Percentiles rank a stretch among this genome's conserved stretches.
phyloP scores from a whole-genome alignment of 2,797 vertebrate genomes.

The Macroramphosus scolopax region DNA sequence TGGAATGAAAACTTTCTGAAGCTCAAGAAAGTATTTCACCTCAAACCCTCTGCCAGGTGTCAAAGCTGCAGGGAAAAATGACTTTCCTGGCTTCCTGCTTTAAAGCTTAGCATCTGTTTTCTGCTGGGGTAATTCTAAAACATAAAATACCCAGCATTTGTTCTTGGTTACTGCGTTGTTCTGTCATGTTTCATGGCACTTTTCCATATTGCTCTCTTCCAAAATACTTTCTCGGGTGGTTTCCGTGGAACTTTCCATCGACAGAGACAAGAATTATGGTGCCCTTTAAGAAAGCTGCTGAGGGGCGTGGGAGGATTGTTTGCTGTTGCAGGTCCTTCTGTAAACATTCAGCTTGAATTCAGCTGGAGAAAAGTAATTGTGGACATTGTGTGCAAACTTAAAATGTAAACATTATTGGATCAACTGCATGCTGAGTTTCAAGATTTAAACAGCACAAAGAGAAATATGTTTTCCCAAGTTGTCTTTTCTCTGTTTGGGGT shows the following conservation, averaged over 20 bases:
- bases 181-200: conserved; percentile 35
- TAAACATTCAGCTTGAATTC: conserved; percentile 50
- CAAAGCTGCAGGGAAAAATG: conserved; percentile 7
- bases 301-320: conserved; percentile 35
- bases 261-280: conserved; percentile 41
- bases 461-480: conserved; percentile 2
- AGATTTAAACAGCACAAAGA: conserved; percentile 1
- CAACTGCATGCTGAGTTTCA: conserved; percentile 1
- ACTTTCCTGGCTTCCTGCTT: conserved; percentile 8
- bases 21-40: neutral
- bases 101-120: conserved; percentile 28
- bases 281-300: conserved; percentile 34
- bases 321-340: conserved; percentile 25
- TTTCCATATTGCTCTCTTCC: conserved; percentile 51
- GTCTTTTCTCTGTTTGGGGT: conserved; percentile 14
- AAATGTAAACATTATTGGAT: conserved; percentile 28
- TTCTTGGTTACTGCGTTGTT: conserved; percentile 36
- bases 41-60: conserved; percentile 13
- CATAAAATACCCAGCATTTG: conserved; percentile 35
- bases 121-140: conserved; percentile 22
- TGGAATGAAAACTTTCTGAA: conserved; percentile 8
- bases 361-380: conserved; percentile 24
- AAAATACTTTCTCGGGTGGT: conserved; percentile 50
- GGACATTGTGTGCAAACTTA: conserved; percentile 27
- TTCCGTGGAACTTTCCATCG: conserved; percentile 62